Evolutionary conservation across 2,797 vertebrate species (phyloP), one percentile per base, ranked within the genome.

Genomic region (Phoebastria nigripes): DNA sequence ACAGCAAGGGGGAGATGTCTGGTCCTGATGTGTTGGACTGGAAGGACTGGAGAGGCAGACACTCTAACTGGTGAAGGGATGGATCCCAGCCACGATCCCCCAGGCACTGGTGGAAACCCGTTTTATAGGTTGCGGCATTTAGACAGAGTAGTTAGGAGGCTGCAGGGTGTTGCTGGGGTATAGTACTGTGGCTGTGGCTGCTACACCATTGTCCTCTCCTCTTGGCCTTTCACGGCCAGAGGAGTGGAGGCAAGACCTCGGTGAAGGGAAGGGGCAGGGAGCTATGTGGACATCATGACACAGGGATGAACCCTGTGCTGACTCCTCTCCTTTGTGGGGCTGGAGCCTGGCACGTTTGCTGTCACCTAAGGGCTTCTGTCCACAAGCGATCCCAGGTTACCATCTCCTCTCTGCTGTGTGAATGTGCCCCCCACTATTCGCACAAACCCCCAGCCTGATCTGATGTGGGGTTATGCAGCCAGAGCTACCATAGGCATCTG

Each of bases 11-110:
- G 5, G 26, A 72, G 9, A 65, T 51, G 12, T 56, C 51, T 91
- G 41, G 19, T 70, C 39, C 46, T 77, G 39, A 25, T 0, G 0
- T 52, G 15, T 51, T 3, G 2, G 44, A 67, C 41, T 71, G 59
- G 46, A 37, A 93, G 63, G 28, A 72, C 37, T 65, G 54, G 82
- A 91, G 62, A 78, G 54, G 41, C 21, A 63, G 71, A 83, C 17
- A 24, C 35, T 80, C 61, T 58, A 0, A 37, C 9, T 70, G 42
- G n/a, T 76, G 55, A 66, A 77, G 58, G 26, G 35, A 28, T 69
- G 37, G 52, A 80, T 87, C 26, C 29, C 46, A 65, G 20, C 22
- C 41, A 41, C 1, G 7, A 62, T 87, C 22, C 37, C 26, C 10
- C 47, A 47, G 39, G 67, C n/a, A 33, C 17, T 35, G 55, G 12